Conservation (phyloP, 2,888 invertebrate genomes). For the Drosophila birchii region DNA sequence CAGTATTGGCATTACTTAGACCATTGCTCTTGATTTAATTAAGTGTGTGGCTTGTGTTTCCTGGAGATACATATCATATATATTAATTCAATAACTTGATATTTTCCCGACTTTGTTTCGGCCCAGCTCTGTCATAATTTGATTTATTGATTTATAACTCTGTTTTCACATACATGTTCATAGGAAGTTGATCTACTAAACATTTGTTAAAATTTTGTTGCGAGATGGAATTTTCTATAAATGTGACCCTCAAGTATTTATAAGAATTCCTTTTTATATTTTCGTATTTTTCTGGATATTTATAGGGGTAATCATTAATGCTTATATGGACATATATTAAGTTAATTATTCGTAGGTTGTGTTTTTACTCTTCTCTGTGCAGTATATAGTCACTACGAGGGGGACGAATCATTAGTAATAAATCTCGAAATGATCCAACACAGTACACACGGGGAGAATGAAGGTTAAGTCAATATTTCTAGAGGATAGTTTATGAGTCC, state of each 20-base stretch:
- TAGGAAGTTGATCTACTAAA: slow-evolving; percentile 43
- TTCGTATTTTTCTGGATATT: slow-evolving; percentile 18
- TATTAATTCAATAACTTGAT: slow-evolving; percentile 39
- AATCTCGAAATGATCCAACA: slow-evolving; percentile 28
- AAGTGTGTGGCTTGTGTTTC: slow-evolving; percentile 22
- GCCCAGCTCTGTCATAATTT: slow-evolving; percentile 14
- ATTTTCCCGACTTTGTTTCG: slow-evolving; percentile 15
- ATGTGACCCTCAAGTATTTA: slow-evolving; percentile 53
- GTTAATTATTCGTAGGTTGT: slow-evolving; percentile 37
- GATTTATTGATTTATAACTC: slow-evolving; percentile 42
- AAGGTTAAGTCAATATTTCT: slow-evolving; percentile 3
- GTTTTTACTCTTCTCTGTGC: slow-evolving; percentile 34
- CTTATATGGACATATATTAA: slow-evolving; percentile 34
- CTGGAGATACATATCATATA: slow-evolving; percentile 9
- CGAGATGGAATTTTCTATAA: slow-evolving; percentile 53
- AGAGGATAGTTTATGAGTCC: slow-evolving; percentile 21
- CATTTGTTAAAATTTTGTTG: slow-evolving; percentile 40
- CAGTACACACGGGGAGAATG: slow-evolving; percentile 25
- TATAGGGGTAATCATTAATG: slow-evolving; percentile 31
- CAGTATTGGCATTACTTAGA: slow-evolving; percentile 29
- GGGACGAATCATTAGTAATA: slow-evolving; percentile 16
- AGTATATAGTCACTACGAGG: slow-evolving; percentile 34
- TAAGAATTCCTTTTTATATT: slow-evolving; percentile 30
- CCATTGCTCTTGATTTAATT: slow-evolving; percentile 25
- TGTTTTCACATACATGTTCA: slow-evolving; percentile 33